Percentiles rank a stretch among this genome's conserved stretches.
Conservation (phyloP, 1,140 invertebrate species). For the Neuroterus valhalla region DNA sequence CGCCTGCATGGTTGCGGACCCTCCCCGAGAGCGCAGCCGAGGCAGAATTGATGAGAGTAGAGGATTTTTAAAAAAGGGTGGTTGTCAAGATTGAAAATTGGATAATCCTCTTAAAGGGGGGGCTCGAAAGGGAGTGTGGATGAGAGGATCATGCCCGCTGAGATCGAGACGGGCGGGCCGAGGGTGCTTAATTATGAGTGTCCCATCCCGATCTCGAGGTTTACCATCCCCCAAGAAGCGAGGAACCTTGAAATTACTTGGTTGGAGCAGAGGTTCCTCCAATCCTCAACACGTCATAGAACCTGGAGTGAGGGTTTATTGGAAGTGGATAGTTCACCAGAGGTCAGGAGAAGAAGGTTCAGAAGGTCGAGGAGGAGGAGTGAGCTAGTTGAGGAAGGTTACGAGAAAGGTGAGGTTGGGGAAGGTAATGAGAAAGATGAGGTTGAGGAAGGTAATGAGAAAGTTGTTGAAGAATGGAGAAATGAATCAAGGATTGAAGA, state of each 20-base stretch:
- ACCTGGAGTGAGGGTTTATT: slow-evolving; percentile 1
- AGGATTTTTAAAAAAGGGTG: slow-evolving; percentile 24
- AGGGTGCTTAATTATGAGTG: slow-evolving; percentile 67
- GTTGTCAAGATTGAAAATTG: neutral
- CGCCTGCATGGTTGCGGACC: slow-evolving; percentile 47
- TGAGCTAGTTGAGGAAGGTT: neutral
- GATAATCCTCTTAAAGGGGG: slow-evolving; percentile 34
- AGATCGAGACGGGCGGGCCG: slow-evolving; percentile 65
- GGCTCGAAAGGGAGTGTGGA: slow-evolving; percentile 56
- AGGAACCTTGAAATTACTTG: neutral
- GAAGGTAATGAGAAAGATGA: too few species aligned
- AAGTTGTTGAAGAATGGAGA: neutral
- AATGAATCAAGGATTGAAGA: neutral
- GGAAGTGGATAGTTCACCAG: neutral
- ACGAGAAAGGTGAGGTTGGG: neutral
- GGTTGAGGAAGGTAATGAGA: neutral
- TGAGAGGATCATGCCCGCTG: slow-evolving; percentile 71
- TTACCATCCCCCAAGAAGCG: slow-evolving; percentile 34
- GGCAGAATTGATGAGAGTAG: slow-evolving; percentile 39
- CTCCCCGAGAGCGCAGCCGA: slow-evolving; percentile 32
- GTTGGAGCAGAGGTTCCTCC: neutral
- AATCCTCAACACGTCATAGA: neutral
- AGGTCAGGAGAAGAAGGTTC: neutral
- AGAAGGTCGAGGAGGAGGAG: neutral
- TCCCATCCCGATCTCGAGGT: slow-evolving; percentile 56